phyloP scores from a whole-genome alignment of 2,888 invertebrate genomes.

The Agelastica alni region DNA sequence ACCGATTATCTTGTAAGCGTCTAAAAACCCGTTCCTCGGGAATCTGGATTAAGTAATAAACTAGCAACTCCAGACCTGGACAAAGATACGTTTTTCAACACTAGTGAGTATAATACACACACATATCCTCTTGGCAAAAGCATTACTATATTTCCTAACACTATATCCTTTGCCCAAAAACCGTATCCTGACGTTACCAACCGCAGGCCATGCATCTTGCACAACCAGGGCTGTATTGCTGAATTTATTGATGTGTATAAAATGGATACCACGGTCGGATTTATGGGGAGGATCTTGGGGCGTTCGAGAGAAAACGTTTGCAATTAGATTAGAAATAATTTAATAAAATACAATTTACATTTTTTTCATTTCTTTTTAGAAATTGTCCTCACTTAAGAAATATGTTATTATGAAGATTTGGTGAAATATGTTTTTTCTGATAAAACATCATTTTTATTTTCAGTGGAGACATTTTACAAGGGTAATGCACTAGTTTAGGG shows the following conservation, averaged over 20 bases:
- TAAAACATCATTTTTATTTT: too few species aligned
- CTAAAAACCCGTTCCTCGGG: neutral
- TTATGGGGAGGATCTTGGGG: neutral
- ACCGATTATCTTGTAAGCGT: too few species aligned
- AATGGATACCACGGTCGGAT: conserved; percentile 1
- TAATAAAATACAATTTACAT: too few species aligned
- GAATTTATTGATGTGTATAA: conserved; percentile 52
- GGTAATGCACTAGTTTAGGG: too few species aligned
- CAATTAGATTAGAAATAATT: too few species aligned
- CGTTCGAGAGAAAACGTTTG: too few species aligned
- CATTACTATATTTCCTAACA: conserved; percentile 9
- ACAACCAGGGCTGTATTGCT: conserved; percentile 49
- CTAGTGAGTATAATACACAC: conserved; percentile 6
- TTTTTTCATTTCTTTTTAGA: too few species aligned
- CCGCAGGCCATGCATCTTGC: conserved; percentile 52
- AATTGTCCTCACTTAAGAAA: too few species aligned
- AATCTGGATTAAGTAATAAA: conserved; percentile 10
- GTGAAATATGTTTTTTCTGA: too few species aligned
- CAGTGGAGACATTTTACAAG: too few species aligned
- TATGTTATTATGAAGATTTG: too few species aligned
- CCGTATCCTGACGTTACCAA: conserved; percentile 31
- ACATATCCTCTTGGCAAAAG: conserved; percentile 8
- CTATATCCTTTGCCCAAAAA: conserved; percentile 23
- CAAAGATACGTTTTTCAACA: conserved; percentile 11
- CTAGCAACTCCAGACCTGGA: neutral